Percentiles rank a stretch among this genome's conserved stretches.
phyloP scores from a whole-genome alignment of 2,113 vertebrate species.

The Leucopsar rothschildi region DNA sequence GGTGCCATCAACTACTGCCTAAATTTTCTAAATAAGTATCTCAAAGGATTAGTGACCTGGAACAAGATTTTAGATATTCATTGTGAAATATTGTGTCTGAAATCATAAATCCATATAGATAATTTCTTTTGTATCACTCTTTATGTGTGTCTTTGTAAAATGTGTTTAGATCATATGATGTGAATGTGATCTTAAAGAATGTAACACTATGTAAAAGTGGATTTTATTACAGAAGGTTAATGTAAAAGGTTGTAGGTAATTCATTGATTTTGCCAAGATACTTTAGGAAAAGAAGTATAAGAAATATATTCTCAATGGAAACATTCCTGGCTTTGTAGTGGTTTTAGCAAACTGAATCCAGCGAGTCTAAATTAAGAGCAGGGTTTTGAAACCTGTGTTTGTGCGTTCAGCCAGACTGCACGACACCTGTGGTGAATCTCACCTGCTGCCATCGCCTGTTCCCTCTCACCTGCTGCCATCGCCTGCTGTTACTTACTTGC shows the following conservation, averaged over 20 bases:
- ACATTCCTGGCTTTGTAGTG: background rate
- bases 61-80: background rate
- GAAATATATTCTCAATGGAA: background rate
- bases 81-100: background rate
- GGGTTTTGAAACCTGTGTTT: background rate
- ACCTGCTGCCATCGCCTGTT: slow-evolving; percentile 28
- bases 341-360: background rate
- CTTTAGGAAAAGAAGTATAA: background rate
- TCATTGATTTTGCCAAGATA: background rate
- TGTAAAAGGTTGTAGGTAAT: background rate
- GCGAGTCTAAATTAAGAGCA: background rate
- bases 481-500: slow-evolving; percentile 23
- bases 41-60: background rate
- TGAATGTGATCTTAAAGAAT: background rate
- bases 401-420: background rate
- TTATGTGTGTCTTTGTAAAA: background rate
- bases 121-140: background rate
- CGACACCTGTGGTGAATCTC: background rate
- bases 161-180: background rate
- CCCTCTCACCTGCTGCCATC: slow-evolving; percentile 21
- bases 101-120: background rate
- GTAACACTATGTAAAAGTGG: background rate
- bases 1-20: background rate
- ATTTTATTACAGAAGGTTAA: background rate
- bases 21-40: background rate